Conservation (phyloP, 2,113 vertebrate genomes). For the Puntigrus tetrazona region DNA sequence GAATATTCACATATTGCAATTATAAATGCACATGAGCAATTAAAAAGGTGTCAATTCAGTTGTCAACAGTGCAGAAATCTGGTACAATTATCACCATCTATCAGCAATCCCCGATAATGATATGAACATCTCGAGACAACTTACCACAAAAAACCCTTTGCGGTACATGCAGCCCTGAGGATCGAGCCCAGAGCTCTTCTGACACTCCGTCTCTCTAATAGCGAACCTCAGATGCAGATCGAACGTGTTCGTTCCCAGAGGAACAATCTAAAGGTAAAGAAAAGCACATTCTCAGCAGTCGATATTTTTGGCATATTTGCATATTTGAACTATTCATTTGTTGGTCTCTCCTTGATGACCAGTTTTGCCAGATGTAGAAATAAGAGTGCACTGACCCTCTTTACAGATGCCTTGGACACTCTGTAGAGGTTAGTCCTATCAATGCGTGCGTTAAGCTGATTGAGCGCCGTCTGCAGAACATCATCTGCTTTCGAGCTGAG, state of each 20-base stretch:
- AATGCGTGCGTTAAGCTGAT: conserved; percentile 60
- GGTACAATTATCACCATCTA: background rate
- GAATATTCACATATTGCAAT: background rate
- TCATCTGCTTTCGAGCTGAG: conserved; percentile 50
- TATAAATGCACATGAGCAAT: too few relatives aligned
- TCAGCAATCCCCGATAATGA: too few relatives aligned
- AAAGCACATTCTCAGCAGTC: background rate
- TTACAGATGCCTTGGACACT: conserved; percentile 56
- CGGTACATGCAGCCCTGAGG: conserved; percentile 62
- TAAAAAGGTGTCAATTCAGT: background rate
- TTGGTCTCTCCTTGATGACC: background rate
- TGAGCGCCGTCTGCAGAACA: conserved; percentile 58
- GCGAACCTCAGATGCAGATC: conserved; percentile 66
- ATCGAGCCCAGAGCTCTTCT: conserved; percentile 53
- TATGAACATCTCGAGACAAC: conserved; percentile 7
- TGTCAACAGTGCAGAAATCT: background rate
- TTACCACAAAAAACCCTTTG: conserved; percentile 65
- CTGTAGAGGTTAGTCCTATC: conserved; percentile 57
- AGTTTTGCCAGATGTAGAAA: background rate
- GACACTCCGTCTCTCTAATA: conserved; percentile 65
- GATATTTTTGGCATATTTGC: background rate
- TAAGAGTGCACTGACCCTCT: conserved; percentile 51
- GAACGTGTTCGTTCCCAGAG: conserved; percentile 48
- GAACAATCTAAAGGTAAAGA: conserved; percentile 57
- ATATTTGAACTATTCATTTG: background rate